phyloP scores from a whole-genome alignment of 1,140 invertebrate species.

The Drosophila pseudoananassae region DNA sequence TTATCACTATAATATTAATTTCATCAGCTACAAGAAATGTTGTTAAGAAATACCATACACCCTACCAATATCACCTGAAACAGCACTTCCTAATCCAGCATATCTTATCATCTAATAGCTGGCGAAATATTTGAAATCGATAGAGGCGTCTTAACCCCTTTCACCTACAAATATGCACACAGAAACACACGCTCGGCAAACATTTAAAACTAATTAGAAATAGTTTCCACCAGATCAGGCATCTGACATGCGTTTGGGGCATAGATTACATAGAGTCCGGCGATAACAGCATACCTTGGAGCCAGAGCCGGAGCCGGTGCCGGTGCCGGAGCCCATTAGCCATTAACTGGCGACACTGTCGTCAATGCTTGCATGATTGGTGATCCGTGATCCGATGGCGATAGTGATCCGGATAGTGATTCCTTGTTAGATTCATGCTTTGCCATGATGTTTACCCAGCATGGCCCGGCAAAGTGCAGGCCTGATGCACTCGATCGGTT shows the following conservation, averaged over 20 bases:
- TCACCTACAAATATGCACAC: slow-evolving; percentile 47
- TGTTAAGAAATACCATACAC: not conserved
- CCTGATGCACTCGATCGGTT: slow-evolving; percentile 9
- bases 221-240: slow-evolving; percentile 22
- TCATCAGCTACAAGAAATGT: not conserved
- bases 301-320: not conserved
- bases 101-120: slow-evolving; percentile 32
- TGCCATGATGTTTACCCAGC: slow-evolving; percentile 43
- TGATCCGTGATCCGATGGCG: slow-evolving; percentile 14
- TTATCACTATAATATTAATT: not conserved
- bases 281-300: slow-evolving; percentile 27
- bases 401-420: slow-evolving; percentile 14
- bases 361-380: slow-evolving; percentile 34
- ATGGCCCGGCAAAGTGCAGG: slow-evolving; percentile 34
- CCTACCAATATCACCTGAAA: not conserved
- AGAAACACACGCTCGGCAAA: slow-evolving; percentile 37
- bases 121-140: slow-evolving; percentile 20
- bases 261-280: slow-evolving; percentile 39
- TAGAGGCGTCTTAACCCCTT: slow-evolving; percentile 36
- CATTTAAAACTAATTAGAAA: slow-evolving; percentile 43
- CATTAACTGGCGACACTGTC: slow-evolving; percentile 50
- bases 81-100: slow-evolving; percentile 1
- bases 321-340: not conserved
- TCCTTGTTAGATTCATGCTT: slow-evolving; percentile 33
- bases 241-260: slow-evolving; percentile 37